Evolutionary conservation across 1,140 invertebrate species (phyloP).

Genomic region (Drosophila arizonae): DNA sequence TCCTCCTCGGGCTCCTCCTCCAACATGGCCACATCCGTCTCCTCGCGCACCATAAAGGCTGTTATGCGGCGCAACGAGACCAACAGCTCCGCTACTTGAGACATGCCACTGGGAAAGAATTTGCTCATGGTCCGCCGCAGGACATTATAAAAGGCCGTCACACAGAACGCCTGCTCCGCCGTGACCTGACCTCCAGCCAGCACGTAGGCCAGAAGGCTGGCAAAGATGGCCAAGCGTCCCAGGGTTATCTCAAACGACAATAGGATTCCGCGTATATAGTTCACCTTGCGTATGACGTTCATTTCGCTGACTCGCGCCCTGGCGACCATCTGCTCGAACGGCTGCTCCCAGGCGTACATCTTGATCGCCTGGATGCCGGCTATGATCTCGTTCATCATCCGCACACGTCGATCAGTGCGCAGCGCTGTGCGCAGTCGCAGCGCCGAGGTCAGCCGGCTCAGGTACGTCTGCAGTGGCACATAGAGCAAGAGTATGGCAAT

Average conservation of each 20-base stretch:
- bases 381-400: constrained; percentile 95
- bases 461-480: constrained; percentile 91
- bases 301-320: constrained; percentile 84
- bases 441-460: constrained; percentile 87
- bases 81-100: constrained; percentile 86
- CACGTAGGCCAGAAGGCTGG: constrained; percentile 89
- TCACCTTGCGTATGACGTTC: constrained; percentile 85
- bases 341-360: constrained; percentile 94
- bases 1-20: constrained; percentile 37
- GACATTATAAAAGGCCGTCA: constrained; percentile 89
- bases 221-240: constrained; percentile 89
- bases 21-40: constrained; percentile 78
- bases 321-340: constrained; percentile 87
- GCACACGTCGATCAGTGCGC: constrained; percentile 91
- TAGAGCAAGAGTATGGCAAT: constrained; percentile 90
- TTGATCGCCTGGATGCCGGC: constrained; percentile 92
- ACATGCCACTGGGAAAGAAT: constrained; percentile 86
- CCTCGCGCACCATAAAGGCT: constrained; percentile 87
- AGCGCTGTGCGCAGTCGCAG: constrained; percentile 87
- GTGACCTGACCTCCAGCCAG: constrained; percentile 84
- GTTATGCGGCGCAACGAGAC: constrained; percentile 88
- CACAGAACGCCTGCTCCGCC: constrained; percentile 89
- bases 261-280: constrained; percentile 88
- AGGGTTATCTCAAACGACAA: constrained; percentile 89
- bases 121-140: constrained; percentile 88